Conservation (phyloP, 2,888 invertebrate genomes). For the Artemia sinica region DNA sequence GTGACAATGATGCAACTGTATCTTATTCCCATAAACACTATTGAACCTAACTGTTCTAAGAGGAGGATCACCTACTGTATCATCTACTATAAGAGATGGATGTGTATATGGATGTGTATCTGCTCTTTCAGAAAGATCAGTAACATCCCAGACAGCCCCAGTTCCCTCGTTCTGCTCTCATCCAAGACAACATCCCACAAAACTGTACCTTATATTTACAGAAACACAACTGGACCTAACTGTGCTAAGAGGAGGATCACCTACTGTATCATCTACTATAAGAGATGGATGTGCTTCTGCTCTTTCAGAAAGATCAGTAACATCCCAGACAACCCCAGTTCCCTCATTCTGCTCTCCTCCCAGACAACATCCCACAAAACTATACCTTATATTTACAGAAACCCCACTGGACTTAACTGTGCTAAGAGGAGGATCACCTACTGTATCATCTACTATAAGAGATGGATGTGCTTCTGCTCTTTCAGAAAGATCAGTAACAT, state of each 20-base stretch:
- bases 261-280: neutral
- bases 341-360: too few species aligned
- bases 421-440: neutral
- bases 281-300: conserved; percentile 1
- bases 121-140: neutral
- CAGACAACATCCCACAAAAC: too few species aligned
- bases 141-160: too few species aligned
- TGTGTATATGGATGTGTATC: neutral
- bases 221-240: conserved; percentile 3
- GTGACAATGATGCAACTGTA: neutral
- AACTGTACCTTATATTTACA: neutral
- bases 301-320: conserved; percentile 7
- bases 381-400: neutral
- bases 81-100: conserved; percentile 12
- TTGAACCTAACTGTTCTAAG: neutral
- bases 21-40: neutral
- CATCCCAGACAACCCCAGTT: too few species aligned
- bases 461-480: conserved; percentile 6
- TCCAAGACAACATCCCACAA: too few species aligned
- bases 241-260: neutral
- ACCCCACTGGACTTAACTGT: conserved; percentile 1
- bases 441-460: conserved; percentile 2
- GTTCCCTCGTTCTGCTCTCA: too few species aligned
- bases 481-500: conserved; percentile 2
- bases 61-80: neutral